A percentile compares a stretch with the other conserved stretches of the same genome.
Conservation (phyloP, 2,113 vertebrate species). For the Hyperoodon ampullatus region DNA sequence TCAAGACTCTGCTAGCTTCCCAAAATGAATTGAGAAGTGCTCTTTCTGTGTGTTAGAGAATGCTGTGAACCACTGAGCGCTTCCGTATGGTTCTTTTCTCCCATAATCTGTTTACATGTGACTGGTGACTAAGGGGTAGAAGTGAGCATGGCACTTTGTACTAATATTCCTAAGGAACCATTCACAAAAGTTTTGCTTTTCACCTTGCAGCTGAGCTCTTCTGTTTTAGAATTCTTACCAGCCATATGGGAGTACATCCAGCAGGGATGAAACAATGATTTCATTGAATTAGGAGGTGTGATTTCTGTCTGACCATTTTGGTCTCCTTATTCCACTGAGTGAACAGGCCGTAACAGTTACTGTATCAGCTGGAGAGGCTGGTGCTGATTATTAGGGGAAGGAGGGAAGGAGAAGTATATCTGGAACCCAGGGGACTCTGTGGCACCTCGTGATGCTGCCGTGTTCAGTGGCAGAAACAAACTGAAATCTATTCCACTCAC, state of each 20-base stretch:
- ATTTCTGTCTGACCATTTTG: neutral
- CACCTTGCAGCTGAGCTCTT: neutral
- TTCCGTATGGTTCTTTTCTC: neutral
- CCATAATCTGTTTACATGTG: neutral
- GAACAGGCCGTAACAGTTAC: neutral
- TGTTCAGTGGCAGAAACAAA: neutral
- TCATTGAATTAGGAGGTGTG: neutral
- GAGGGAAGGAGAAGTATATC: neutral
- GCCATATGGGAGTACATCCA: neutral
- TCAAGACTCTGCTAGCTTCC: neutral
- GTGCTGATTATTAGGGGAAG: neutral
- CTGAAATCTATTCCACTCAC: neutral
- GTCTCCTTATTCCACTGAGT: neutral
- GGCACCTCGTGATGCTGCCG: neutral
- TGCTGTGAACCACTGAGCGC: neutral
- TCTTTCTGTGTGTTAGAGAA: neutral
- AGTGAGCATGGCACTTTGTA: neutral
- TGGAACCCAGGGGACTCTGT: neutral
- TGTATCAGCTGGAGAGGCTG: neutral
- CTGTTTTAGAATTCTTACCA: neutral
- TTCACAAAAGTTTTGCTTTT: neutral
- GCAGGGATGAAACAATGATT: neutral
- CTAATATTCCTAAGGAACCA: neutral
- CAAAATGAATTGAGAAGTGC: neutral
- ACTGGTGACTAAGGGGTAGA: neutral